Base-by-base conservation (phyloP, 1,140 invertebrate genomes). In the Drosophila ercepeae region DNA sequence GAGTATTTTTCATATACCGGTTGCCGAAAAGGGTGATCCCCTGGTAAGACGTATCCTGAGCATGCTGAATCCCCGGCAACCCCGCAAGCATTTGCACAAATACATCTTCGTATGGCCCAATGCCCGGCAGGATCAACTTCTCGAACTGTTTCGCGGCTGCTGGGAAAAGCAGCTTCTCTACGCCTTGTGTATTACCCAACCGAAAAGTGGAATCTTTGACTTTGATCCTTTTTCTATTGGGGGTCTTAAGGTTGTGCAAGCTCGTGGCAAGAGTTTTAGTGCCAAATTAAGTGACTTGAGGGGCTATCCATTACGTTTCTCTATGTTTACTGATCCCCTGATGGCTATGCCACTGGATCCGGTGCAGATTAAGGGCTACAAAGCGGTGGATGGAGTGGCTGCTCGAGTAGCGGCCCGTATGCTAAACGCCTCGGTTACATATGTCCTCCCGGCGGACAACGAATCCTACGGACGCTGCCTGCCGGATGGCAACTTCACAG, bases 51-150 rank as follows among this genome's bases (percentile, higher is more conserved):
- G 78, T 0, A 86, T 90, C 8, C 13, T 69, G 39, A 19, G 63
- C 13, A 79, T 90, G 72, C 14, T 90, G 3, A 90, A 90, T 78
- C 50, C 77, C 3, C 61, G 44, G 4, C 89, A 90, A 53, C 36
- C 25, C 0, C 57, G 65, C 0, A 89, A 84, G 1, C 75, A 79
- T 6, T 27, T 77, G 1, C 89, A 90, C 21, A 86, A 88, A 46
- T 90, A 90, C 54, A 27, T 90, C 7, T 90, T 90, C 6, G 21
- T 90, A 2, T 90, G 89, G 89, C 69, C 74, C 1, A 48, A 25
- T 3, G 81, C 84, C 4, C 34, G 4, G 2, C 8, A 49, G 11
- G 8, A 44, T 9, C 61, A 77, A n/a, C 13, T 91, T 1, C 34
- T 34, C 0, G 8, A 42, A 11, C 57, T 89, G 0, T 90, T 90